phyloP scores from a whole-genome alignment of 1,140 invertebrate species.

The Trachymyrmex cornetzi region DNA sequence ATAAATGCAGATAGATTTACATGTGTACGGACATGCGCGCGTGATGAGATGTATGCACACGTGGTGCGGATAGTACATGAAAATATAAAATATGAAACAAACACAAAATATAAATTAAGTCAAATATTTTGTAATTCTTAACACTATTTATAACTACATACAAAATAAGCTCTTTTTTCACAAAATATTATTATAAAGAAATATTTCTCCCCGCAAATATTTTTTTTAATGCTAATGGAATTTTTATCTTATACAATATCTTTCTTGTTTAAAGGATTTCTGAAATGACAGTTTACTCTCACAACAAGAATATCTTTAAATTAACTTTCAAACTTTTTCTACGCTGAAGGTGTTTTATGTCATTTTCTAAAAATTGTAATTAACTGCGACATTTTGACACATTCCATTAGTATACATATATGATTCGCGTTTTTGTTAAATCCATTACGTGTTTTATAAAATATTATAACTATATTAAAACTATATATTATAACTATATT shows the following conservation, averaged over 20 bases:
- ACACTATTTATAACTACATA: background rate
- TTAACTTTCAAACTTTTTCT: background rate
- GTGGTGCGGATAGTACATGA: background rate
- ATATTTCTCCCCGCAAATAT: background rate
- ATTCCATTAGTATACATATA: background rate
- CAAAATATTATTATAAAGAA: background rate
- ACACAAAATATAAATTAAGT: background rate
- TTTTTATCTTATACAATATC: background rate
- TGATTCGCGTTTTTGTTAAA: background rate
- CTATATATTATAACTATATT: too few relatives aligned
- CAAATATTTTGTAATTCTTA: background rate
- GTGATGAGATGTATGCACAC: conserved; percentile 19
- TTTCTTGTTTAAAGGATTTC: background rate
- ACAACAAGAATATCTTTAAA: background rate
- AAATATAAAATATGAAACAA: too few relatives aligned
- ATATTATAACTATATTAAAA: too few relatives aligned
- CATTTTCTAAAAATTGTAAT: background rate
- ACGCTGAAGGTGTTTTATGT: background rate
- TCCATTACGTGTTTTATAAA: background rate
- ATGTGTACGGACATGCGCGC: conserved; percentile 3
- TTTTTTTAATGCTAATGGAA: background rate
- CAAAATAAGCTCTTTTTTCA: background rate
- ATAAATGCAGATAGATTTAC: conserved; percentile 6
- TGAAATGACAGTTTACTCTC: background rate
- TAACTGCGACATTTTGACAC: background rate